phyloP scores from a whole-genome alignment of 2,797 vertebrate species.

The Ptychadena robeensis region DNA sequence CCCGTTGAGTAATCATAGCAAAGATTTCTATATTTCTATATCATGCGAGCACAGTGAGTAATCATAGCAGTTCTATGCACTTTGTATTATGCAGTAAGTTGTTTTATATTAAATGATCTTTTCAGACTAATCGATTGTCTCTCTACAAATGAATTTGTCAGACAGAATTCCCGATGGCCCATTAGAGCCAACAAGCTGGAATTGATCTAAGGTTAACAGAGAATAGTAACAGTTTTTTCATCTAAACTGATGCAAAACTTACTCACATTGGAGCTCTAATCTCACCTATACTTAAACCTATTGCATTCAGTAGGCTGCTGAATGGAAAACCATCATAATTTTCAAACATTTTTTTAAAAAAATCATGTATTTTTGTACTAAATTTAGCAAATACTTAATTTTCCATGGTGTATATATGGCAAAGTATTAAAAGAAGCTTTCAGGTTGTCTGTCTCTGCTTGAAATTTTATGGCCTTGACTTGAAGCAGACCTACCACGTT shows the following conservation, averaged over 20 bases:
- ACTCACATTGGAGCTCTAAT: conserved; percentile 1
- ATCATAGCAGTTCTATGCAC: conserved; percentile 31
- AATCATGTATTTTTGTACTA: background rate
- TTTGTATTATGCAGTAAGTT: conserved; percentile 49
- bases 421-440: background rate
- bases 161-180: conserved; percentile 21
- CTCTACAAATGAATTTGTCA: conserved; percentile 39
- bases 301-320: too few relatives aligned
- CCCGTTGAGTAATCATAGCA: conserved; percentile 30
- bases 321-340: too few relatives aligned
- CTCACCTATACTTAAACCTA: background rate
- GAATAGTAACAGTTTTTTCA: conserved; percentile 12
- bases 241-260: conserved; percentile 7
- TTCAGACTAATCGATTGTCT: conserved; percentile 50
- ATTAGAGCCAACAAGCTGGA: conserved; percentile 49
- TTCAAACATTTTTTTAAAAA: too few relatives aligned
- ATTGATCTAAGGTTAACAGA: conserved; percentile 42
- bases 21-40: conserved; percentile 49
- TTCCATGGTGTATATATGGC: too few relatives aligned
- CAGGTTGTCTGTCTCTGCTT: background rate
- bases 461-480: background rate
- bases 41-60: conserved; percentile 41
- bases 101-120: conserved; percentile 50
- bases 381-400: background rate
- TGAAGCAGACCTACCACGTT: too few relatives aligned